Evolutionary conservation across 2,888 invertebrate genomes (phyloP).

Genomic region (Amorpha juglandis): DNA sequence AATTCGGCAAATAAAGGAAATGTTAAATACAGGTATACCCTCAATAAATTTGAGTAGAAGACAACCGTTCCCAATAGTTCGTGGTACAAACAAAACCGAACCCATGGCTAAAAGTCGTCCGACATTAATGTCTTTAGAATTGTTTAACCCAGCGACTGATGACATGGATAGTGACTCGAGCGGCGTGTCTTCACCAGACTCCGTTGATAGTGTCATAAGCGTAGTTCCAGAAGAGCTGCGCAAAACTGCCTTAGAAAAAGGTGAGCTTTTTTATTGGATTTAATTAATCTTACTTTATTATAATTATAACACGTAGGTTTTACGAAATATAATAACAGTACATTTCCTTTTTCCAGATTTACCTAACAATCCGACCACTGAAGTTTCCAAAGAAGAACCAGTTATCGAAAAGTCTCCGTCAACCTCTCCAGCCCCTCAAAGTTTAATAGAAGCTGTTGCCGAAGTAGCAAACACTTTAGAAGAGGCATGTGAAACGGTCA

Average conservation of each 20-base stretch:
- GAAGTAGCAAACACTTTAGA: conserved; percentile 87
- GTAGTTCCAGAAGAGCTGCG: conserved; percentile 87
- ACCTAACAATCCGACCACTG: conserved; percentile 47
- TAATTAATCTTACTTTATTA: background rate
- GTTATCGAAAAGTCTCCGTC: conserved; percentile 53
- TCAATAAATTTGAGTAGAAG: conserved; percentile 79
- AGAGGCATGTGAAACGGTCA: conserved; percentile 87
- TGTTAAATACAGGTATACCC: conserved; percentile 88
- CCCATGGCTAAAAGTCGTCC: conserved; percentile 88
- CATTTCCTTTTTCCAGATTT: conserved; percentile 58
- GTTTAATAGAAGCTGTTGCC: conserved; percentile 86
- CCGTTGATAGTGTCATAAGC: conserved; percentile 93
- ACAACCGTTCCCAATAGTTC: conserved; percentile 88
- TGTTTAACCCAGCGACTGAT: conserved; percentile 95
- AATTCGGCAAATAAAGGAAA: conserved; percentile 88
- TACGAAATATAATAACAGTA: background rate
- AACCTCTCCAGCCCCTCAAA: conserved; percentile 67
- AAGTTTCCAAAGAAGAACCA: conserved; percentile 57
- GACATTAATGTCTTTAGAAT: conserved; percentile 90
- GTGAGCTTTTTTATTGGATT: conserved; percentile 47
- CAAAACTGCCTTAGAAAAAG: conserved; percentile 75
- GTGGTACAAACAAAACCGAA: conserved; percentile 85
- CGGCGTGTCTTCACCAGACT: conserved; percentile 94
- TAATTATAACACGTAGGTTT: background rate
- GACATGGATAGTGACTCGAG: conserved; percentile 96